Percentiles rank a stretch among this genome's conserved stretches.
phyloP scores from a whole-genome alignment of 2,797 vertebrate species.

The Pelobates cultripes region DNA sequence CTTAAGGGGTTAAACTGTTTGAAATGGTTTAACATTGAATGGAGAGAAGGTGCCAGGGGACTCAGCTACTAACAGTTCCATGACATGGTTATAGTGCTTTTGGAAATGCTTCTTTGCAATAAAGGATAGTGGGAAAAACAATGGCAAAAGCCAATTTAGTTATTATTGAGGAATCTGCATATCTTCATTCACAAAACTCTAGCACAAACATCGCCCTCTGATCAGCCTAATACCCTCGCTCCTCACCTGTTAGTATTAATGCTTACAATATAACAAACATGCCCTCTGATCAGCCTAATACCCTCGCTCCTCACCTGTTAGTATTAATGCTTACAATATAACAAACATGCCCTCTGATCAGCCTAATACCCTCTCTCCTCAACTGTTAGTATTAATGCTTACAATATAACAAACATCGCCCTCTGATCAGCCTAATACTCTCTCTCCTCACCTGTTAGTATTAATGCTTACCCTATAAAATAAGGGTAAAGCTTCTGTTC shows the following conservation, averaged over 20 bases:
- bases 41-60: too few species aligned
- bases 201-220: background rate
- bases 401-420: background rate
- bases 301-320: background rate
- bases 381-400: background rate
- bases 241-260: background rate
- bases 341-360: background rate
- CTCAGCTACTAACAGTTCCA: too few species aligned
- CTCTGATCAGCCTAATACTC: background rate
- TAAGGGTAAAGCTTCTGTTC: background rate
- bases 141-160: too few species aligned
- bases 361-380: background rate
- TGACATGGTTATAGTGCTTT: too few species aligned
- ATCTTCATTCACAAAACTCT: too few species aligned
- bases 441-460: background rate
- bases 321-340: background rate
- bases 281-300: background rate
- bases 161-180: too few species aligned
- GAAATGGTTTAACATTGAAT: too few species aligned
- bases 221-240: background rate
- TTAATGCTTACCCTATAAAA: background rate
- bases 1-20: too few species aligned
- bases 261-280: background rate
- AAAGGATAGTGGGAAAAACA: too few species aligned
- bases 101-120: too few species aligned